Percentiles rank a stretch among this genome's conserved stretches.
These are phyloP conservation scores for Stramonita haemastoma DNA, from an alignment of 2,888 invertebrate species.

Conservation along the genomic window DNA sequence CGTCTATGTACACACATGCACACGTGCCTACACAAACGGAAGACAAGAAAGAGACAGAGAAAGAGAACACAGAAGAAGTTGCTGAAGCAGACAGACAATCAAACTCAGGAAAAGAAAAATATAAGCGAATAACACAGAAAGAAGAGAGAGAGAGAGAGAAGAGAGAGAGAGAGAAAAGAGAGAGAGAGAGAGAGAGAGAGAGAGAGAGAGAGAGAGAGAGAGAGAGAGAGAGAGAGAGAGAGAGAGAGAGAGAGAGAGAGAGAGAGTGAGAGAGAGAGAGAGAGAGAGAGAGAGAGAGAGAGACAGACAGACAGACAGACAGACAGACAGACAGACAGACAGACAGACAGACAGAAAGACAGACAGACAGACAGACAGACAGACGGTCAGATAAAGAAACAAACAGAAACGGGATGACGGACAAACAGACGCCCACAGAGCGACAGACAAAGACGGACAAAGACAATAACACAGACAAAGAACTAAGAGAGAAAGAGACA, in stretches of 20 bases:
- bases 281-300: no score
- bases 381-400: background rate
- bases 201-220: background rate
- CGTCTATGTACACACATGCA: no score
- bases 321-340: no score
- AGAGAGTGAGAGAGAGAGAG: no score
- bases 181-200: background rate
- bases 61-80: background rate
- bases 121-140: no score
- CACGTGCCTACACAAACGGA: no score
- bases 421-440: background rate
- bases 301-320: no score
- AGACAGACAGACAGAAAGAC: background rate
- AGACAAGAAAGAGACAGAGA: background rate
- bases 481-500: background rate
- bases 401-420: background rate
- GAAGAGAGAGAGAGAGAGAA: background rate
- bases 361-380: background rate
- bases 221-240: no score
- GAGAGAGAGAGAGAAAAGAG: background rate
- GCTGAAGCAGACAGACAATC: background rate
- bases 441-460: background rate
- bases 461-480: background rate
- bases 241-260: no score
- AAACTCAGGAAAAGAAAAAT: background rate